phyloP scores from a whole-genome alignment of 2,113 vertebrate genomes.

The Lota lota region DNA sequence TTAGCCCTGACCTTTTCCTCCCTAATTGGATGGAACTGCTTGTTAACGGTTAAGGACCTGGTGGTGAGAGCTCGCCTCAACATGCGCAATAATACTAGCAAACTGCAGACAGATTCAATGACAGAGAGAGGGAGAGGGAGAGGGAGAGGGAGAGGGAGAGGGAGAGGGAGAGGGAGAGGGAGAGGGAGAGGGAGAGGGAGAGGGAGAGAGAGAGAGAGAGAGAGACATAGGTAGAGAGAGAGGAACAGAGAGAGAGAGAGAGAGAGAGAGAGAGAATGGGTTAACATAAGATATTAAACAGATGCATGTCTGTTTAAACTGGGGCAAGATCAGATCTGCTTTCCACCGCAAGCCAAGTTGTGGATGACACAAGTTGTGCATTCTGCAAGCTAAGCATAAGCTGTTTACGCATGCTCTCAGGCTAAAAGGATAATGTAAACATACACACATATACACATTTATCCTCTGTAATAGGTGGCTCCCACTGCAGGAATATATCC shows the following conservation, averaged over 20 bases:
- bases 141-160: slow-evolving; percentile 7
- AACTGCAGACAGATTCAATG: slow-evolving; percentile 52
- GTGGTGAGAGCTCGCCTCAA: slow-evolving; percentile 66
- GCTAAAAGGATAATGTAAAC: not conserved
- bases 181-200: not conserved
- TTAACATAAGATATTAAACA: slow-evolving; percentile 1
- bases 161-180: not conserved
- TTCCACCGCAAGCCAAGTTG: too few relatives aligned
- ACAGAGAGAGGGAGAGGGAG: not conserved
- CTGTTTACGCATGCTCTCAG: not conserved
- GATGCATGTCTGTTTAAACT: slow-evolving; percentile 1
- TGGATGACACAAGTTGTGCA: too few relatives aligned
- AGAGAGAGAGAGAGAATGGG: not conserved
- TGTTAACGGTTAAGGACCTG: slow-evolving; percentile 70
- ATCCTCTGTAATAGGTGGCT: not conserved
- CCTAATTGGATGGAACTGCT: slow-evolving; percentile 78
- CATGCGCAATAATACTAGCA: slow-evolving; percentile 59
- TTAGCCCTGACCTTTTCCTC: slow-evolving; percentile 73
- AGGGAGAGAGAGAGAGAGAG: not conserved
- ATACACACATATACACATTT: slow-evolving; percentile 17
- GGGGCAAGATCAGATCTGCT: not conserved
- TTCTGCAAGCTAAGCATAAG: too few relatives aligned
- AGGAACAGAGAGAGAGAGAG: slow-evolving; percentile 6
- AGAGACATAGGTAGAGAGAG: slow-evolving; percentile 31
- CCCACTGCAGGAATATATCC: not conserved